Evolutionary conservation across 2,797 vertebrate genomes (phyloP).

Genomic region (Loriculus beryllinus): DNA sequence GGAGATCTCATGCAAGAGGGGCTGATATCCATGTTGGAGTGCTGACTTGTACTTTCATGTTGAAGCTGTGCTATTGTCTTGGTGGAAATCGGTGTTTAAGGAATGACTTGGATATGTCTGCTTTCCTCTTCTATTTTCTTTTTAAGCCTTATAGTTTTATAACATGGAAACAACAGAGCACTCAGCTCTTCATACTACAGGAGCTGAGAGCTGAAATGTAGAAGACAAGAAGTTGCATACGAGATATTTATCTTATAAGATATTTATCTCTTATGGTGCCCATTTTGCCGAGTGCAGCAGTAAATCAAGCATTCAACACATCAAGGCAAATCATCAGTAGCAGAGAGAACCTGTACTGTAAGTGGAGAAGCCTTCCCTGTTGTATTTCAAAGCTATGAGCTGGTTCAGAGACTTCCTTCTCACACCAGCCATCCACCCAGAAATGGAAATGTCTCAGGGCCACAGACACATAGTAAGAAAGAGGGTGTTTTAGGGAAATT

Average conservation of each 20-base stretch:
- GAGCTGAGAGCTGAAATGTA: neutral
- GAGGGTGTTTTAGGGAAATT: neutral
- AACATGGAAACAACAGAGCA: accelerated
- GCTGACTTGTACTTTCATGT: neutral
- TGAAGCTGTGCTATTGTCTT: neutral
- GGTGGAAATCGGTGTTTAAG: neutral
- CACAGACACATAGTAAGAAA: neutral
- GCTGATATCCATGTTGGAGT: accelerated
- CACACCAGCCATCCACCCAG: neutral
- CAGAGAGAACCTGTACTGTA: neutral
- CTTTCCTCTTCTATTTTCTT: neutral
- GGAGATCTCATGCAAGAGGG: neutral
- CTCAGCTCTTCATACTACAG: neutral
- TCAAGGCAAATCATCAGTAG: neutral
- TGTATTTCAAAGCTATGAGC: neutral
- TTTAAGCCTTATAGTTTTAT: neutral
- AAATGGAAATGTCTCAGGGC: neutral
- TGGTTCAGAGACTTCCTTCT: neutral
- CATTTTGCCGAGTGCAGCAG: neutral
- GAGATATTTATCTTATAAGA: neutral
- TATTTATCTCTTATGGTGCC: neutral
- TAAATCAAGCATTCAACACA: neutral
- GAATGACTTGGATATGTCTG: neutral
- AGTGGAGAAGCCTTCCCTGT: neutral
- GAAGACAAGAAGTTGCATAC: neutral